These are phyloP conservation scores for Gasteruption jaculator DNA, from an alignment of 2,888 invertebrate species.

Conservation along the genomic window DNA sequence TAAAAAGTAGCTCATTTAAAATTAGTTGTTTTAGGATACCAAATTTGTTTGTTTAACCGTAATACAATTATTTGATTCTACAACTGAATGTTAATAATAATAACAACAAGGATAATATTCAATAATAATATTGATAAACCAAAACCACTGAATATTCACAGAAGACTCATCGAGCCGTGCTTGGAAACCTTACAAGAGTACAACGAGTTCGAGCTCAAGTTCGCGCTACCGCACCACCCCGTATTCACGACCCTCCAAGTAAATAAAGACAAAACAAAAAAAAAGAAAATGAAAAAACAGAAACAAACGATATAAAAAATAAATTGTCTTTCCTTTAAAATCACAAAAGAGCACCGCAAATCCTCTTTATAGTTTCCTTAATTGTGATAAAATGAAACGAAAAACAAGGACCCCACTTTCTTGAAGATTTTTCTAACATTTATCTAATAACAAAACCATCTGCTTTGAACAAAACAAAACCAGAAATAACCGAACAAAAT, in stretches of 20 bases:
- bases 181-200: slow-evolving; percentile 59
- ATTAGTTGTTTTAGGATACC: no score
- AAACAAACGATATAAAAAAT: no score
- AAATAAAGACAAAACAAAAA: no score
- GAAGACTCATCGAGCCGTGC: slow-evolving; percentile 56
- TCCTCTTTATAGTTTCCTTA: no score
- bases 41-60: no score
- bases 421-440: no score
- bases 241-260: slow-evolving; percentile 58
- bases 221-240: slow-evolving; percentile 60
- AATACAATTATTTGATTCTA: slow-evolving; percentile 18
- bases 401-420: no score
- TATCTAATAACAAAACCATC: no score
- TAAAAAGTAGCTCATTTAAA: no score
- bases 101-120: slow-evolving; percentile 17
- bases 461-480: no score
- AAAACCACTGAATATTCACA: slow-evolving; percentile 50
- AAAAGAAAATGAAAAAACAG: no score
- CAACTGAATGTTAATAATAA: slow-evolving; percentile 18
- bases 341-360: slow-evolving; percentile 3
- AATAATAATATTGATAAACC: slow-evolving; percentile 29
- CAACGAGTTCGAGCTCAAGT: slow-evolving; percentile 54
- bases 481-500: slow-evolving; percentile 1
- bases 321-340: background rate
- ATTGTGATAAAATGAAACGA: no score